These are phyloP conservation scores for Typhlichthys eigenmanni DNA, from an alignment of 2,797 vertebrate genomes.

Conservation along the genomic window DNA sequence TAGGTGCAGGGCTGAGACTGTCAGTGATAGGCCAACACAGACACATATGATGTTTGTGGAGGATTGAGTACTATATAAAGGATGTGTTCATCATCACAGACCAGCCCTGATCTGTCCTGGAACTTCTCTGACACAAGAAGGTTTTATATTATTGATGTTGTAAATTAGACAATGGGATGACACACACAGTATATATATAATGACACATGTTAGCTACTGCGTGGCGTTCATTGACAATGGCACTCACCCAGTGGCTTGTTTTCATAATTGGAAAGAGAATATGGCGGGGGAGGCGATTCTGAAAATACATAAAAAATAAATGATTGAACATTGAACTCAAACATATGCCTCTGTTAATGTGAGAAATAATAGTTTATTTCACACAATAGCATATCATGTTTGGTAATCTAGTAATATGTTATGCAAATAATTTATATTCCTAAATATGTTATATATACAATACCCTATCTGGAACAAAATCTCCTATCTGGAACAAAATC, in stretches of 20 bases:
- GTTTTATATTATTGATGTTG: conserved; percentile 9
- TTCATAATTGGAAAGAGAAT: conserved; percentile 87
- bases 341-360: not conserved
- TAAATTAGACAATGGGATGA: too few species aligned
- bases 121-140: conserved; percentile 24
- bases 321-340: not conserved
- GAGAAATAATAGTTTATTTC: not conserved
- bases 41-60: too few species aligned
- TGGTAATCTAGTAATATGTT: not conserved
- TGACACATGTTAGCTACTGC: conserved; percentile 31
- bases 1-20: too few species aligned
- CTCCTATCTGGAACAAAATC: too few species aligned
- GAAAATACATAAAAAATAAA: conserved; percentile 63
- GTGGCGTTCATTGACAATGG: conserved; percentile 13
- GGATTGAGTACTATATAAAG: too few species aligned
- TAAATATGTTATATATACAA: not conserved
- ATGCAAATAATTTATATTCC: not conserved
- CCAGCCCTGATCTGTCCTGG: too few species aligned
- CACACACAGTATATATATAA: conserved; percentile 12
- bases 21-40: too few species aligned
- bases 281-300: conserved; percentile 97
- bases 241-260: conserved; percentile 91
- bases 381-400: not conserved
- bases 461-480: too few species aligned
- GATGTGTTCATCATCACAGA: too few species aligned